These are phyloP conservation scores for Parasteatoda tepidariorum DNA, from an alignment of 1,140 invertebrate genomes.

Conservation along the genomic window DNA sequence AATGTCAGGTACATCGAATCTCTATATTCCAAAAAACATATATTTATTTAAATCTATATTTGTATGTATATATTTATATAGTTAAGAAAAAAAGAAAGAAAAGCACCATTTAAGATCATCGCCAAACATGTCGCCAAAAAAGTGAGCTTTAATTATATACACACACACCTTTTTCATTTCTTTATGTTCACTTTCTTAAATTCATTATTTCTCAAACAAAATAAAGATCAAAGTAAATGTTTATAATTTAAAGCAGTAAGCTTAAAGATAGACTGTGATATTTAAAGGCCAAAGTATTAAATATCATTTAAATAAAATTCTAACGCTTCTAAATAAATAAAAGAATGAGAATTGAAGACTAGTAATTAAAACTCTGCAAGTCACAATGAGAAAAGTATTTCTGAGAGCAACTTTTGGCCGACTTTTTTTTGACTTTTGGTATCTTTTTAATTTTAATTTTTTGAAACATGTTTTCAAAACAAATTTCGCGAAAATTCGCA, in stretches of 20 bases:
- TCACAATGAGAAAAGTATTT: too few relatives aligned
- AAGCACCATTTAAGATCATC: slow-evolving; percentile 54
- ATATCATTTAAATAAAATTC: background rate
- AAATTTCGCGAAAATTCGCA: too few relatives aligned
- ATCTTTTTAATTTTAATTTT: too few relatives aligned
- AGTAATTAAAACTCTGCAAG: background rate
- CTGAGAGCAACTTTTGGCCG: too few relatives aligned
- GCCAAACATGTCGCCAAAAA: slow-evolving; percentile 19
- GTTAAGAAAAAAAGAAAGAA: slow-evolving; percentile 21
- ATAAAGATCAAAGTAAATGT: background rate
- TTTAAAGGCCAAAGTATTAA: background rate
- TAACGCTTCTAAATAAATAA: background rate
- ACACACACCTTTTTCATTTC: background rate
- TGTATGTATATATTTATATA: slow-evolving; percentile 37
- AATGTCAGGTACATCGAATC: slow-evolving; percentile 32
- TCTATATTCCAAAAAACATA: slow-evolving; percentile 8
- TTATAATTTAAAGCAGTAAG: background rate
- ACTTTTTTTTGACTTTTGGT: too few relatives aligned
- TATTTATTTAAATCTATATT: slow-evolving; percentile 40
- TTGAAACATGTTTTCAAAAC: too few relatives aligned
- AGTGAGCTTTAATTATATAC: slow-evolving; percentile 33
- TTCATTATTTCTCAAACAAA: slow-evolving; percentile 14
- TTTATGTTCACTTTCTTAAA: background rate
- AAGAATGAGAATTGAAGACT: background rate
- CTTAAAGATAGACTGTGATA: background rate